Percentiles rank a stretch among this genome's conserved stretches.
phyloP scores from a whole-genome alignment of 2,797 vertebrate genomes.

The Gambusia yucatana region DNA sequence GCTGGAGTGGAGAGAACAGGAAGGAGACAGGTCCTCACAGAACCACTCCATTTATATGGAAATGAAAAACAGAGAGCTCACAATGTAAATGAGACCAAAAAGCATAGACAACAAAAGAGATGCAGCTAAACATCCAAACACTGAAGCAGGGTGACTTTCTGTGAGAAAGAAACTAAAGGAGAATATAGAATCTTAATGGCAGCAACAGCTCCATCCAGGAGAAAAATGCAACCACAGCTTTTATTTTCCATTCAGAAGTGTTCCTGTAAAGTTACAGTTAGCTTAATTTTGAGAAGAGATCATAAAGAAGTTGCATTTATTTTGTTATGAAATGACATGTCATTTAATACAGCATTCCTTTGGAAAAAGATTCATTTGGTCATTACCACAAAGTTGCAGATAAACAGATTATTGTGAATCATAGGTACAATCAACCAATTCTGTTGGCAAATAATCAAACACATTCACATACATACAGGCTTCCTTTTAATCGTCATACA shows the following conservation, averaged over 20 bases:
- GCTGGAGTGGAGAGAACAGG: not conserved
- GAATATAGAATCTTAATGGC: not conserved
- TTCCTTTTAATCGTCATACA: not conserved
- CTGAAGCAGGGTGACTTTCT: not conserved
- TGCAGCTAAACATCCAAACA: not conserved
- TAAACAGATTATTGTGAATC: not conserved
- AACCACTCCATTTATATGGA: not conserved
- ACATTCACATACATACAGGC: not conserved
- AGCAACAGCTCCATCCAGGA: not conserved
- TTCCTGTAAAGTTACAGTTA: no score
- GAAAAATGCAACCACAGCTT: not conserved
- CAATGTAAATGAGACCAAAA: not conserved
- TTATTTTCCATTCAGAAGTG: no score
- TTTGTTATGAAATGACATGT: not conserved
- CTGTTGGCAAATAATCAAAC: not conserved
- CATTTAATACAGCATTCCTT: not conserved
- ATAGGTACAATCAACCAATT: not conserved
- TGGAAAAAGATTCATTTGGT: not conserved
- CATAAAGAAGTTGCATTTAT: not conserved
- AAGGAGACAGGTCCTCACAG: not conserved
- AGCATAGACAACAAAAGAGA: not conserved
- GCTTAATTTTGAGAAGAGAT: no score
- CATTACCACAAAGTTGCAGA: not conserved
- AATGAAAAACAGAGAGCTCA: not conserved
- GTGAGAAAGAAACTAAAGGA: not conserved